phyloP scores from a whole-genome alignment of 2,797 vertebrate genomes.

The Typhlichthys eigenmanni region DNA sequence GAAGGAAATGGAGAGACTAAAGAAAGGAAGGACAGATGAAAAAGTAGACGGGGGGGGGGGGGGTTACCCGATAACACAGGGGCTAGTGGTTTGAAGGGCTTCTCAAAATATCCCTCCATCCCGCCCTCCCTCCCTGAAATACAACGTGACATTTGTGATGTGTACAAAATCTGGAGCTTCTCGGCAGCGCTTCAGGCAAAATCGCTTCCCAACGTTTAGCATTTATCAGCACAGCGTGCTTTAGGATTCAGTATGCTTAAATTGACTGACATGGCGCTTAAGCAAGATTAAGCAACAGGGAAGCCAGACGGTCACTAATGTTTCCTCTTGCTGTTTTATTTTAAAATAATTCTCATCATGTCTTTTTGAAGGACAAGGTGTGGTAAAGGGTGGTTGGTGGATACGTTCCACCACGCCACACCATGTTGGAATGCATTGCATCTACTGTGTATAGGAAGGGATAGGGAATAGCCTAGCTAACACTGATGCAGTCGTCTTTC shows the following conservation, averaged over 20 bases:
- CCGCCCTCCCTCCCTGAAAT: conserved; percentile 37
- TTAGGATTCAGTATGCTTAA: conserved; percentile 46
- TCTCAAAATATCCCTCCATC: conserved; percentile 33
- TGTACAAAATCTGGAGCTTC: conserved; percentile 55
- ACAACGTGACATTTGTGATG: conserved; percentile 52
- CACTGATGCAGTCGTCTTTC: neutral
- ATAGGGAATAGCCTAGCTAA: neutral
- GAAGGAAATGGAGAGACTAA: conserved; percentile 37
- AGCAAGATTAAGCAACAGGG: neutral
- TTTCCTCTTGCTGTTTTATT: neutral
- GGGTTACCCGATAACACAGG: conserved; percentile 19
- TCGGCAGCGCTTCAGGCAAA: conserved; percentile 49
- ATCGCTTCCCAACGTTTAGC: conserved; percentile 49
- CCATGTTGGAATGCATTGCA: too few species aligned
- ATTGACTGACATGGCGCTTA: conserved; percentile 24
- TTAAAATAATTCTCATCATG: neutral
- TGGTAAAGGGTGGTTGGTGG: conserved; percentile 4
- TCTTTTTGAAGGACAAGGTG: too few species aligned
- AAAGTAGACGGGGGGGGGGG: conserved; percentile 4
- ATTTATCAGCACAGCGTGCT: conserved; percentile 53
- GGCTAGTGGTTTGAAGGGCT: conserved; percentile 16
- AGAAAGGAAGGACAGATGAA: conserved; percentile 31
- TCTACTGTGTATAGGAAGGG: too few species aligned
- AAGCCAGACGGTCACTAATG: neutral
- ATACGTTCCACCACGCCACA: too few species aligned